Evolutionary conservation across 1,140 invertebrate genomes (phyloP).

Genomic region (Samia ricini): DNA sequence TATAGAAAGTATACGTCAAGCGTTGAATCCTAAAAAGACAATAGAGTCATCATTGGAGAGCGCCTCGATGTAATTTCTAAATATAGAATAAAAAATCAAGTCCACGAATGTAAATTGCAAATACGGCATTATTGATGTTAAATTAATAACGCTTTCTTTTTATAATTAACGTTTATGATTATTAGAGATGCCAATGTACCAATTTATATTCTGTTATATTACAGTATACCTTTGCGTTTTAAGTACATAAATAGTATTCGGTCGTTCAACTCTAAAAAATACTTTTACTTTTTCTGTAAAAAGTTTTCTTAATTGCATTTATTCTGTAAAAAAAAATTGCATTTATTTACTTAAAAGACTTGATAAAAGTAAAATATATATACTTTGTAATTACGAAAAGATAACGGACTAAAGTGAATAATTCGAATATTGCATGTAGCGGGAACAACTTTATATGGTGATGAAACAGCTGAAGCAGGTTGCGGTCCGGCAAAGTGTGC

Average conservation of each 20-base stretch:
- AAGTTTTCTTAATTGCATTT: too few relatives aligned
- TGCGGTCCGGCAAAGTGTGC: conserved; percentile 25
- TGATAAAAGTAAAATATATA: neutral
- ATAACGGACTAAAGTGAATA: neutral
- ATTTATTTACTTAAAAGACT: neutral
- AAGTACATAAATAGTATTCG: too few relatives aligned
- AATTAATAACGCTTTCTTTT: conserved; percentile 33
- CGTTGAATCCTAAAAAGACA: conserved; percentile 31
- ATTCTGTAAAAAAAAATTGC: too few relatives aligned
- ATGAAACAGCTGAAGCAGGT: conserved; percentile 19
- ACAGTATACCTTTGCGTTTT: too few relatives aligned
- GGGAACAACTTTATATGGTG: conserved; percentile 5
- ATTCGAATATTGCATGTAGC: neutral
- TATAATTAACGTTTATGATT: conserved; percentile 6
- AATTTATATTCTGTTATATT: neutral
- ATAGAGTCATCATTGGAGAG: conserved; percentile 27
- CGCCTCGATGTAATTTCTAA: conserved; percentile 18
- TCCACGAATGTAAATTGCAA: conserved; percentile 28
- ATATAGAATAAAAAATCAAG: conserved; percentile 31
- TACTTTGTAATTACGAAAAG: neutral
- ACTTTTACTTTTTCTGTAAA: too few relatives aligned
- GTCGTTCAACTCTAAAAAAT: too few relatives aligned
- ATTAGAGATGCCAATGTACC: neutral
- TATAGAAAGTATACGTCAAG: conserved; percentile 36
- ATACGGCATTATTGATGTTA: conserved; percentile 23